Evolutionary conservation across 2,888 invertebrate species (phyloP), one percentile per base, ranked within the genome.

Genomic region (Abrostola tripartita): DNA sequence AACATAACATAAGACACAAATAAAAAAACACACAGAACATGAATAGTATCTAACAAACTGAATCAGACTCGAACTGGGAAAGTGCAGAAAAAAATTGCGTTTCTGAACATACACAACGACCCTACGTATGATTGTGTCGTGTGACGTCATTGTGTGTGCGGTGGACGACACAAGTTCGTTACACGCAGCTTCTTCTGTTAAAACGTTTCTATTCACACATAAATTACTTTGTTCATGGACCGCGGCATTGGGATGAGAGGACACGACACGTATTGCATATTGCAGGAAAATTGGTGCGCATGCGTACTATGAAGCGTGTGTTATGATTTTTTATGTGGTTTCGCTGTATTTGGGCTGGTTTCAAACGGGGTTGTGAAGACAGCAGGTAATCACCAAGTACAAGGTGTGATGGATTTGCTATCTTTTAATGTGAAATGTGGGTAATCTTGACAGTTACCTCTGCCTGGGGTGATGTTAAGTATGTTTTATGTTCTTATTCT

Each of bases 61-160:
- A 47, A 55, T 37, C 2, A n/a, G n/a, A n/a, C n/a, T n/a, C n/a
- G n/a, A 24, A 36, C 40, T 36, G 44, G 24, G 24, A 36, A 44
- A 37, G 37, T 38, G 51, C 42, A 42, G 37, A 12, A 50, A 10
- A 70, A 57, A 60, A 70, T 70, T 71, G 65, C 50, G 24, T 61
- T 61, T 47, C 56, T 35, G 47, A 36, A 10, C 38, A n/a, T n/a
- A n/a, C n/a, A 7, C 12, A 36, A 44, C 11, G 37, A 12, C 24
- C 35, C 53, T 41, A 58, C 53, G 53, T 50, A 56, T 65, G 51
- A 60, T 57, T 70, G 66, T 42, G 40, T 14, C 4, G 11, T 24
- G 24, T 24, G 24, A 24, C 24, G 24, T 24, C 24, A 24, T 24
- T 24, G 24, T 24, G 24, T 24, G 11, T 40, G 11, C 40, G 5